A percentile compares a stretch with the other conserved stretches of the same genome.
These are phyloP conservation scores for Silurus aristotelis DNA, from an alignment of 2,797 vertebrate species.

Conservation along the genomic window DNA sequence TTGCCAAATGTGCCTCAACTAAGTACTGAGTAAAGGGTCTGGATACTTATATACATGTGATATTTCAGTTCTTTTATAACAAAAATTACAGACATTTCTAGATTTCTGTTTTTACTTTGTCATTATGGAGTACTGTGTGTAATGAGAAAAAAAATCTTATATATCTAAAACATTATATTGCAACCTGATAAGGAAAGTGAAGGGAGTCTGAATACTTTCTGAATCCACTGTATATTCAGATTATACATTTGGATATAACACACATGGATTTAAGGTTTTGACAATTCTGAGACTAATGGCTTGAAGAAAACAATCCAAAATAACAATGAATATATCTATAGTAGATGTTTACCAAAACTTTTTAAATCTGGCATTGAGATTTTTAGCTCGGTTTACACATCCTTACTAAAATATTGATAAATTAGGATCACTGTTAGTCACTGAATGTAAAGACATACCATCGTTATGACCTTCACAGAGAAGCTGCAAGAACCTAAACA, in stretches of 20 bases:
- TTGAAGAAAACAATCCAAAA: neutral
- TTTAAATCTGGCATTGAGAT: neutral
- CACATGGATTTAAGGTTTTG: neutral
- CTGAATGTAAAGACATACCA: constrained; percentile 73
- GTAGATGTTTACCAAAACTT: no score
- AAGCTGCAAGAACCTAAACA: constrained; percentile 97
- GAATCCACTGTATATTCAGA: neutral
- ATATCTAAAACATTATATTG: no score
- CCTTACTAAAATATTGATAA: neutral
- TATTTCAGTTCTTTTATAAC: no score
- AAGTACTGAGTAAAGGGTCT: no score
- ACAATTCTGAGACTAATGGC: neutral
- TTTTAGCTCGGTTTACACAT: neutral
- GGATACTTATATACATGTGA: no score
- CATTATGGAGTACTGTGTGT: no score
- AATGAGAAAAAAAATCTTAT: no score
- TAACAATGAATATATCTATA: neutral
- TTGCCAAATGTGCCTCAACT: no score
- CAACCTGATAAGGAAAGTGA: no score
- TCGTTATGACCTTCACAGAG: constrained; percentile 99
- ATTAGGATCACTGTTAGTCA: neutral
- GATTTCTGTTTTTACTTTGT: no score
- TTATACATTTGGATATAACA: neutral
- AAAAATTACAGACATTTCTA: no score
- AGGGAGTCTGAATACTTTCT: no score